phyloP scores from a whole-genome alignment of 2,113 vertebrate genomes.

The Gasterosteus nipponicus region DNA sequence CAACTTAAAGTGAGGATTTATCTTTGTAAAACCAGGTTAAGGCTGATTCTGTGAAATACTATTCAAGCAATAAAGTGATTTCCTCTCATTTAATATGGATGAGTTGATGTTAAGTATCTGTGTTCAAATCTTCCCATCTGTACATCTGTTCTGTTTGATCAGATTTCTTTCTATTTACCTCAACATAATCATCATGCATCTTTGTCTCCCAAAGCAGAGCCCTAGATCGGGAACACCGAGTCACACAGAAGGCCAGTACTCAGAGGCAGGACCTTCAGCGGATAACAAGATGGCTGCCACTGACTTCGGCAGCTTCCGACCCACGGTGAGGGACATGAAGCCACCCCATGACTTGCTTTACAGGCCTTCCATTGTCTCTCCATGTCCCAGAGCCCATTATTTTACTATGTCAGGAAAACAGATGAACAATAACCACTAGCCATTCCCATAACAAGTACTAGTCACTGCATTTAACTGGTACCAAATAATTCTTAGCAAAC shows the following conservation, averaged over 20 bases:
- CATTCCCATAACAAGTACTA: neutral
- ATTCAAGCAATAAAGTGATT: neutral
- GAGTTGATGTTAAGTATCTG: neutral
- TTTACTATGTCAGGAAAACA: slow-evolving; percentile 3
- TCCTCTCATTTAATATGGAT: neutral
- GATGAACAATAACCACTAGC: neutral
- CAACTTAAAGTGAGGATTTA: neutral
- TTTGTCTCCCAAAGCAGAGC: slow-evolving; percentile 53
- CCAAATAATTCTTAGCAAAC: neutral
- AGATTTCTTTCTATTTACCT: neutral
- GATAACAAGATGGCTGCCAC: slow-evolving; percentile 84
- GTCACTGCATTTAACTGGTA: neutral
- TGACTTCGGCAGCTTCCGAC: slow-evolving; percentile 79
- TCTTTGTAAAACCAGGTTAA: neutral
- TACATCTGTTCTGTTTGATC: neutral
- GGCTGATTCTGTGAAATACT: neutral
- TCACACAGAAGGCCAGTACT: slow-evolving; percentile 72
- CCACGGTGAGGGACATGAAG: slow-evolving; percentile 80
- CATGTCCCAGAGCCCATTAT: neutral
- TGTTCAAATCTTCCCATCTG: neutral
- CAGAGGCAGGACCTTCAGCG: slow-evolving; percentile 69
- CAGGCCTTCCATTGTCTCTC: neutral
- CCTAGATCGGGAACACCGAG: slow-evolving; percentile 53
- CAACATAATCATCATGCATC: neutral
- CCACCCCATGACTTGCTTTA: neutral